Base-by-base conservation (phyloP, 2,113 vertebrate genomes). In the Laterallus jamaicensis region DNA sequence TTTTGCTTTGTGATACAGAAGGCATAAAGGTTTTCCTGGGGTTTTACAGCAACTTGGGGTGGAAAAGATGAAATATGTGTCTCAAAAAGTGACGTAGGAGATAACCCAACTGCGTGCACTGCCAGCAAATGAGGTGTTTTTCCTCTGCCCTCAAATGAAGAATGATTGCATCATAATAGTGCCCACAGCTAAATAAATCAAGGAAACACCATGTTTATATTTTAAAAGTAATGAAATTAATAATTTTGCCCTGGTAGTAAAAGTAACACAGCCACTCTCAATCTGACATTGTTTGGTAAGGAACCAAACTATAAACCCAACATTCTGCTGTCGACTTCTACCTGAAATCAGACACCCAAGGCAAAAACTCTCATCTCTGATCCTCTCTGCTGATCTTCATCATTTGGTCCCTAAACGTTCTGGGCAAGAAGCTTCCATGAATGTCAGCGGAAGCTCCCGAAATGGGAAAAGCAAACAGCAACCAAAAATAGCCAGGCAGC, bases 401-500 rank as follows among this genome's bases (percentile, higher is more conserved):
- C 12, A 1, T 77, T 77, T 28, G 35, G 70, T 85, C 84, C 74
- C 94, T 50, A 28, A 76, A 82, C 78, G 54, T 62, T 76, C 69
- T 67, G 73, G 20, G 78, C 58, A 73, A 0, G 44, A 81, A 92
- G 44, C 81, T 94, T 79, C 84, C 81, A 85, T 31, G 66, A 87
- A 73, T 37, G 54, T 44, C 70, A 90, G 54, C 31, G 74, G 63
- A 73, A 89, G 58, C 64, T 82, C 83, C 76, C 4, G 5, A 89
- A 86, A 78, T 28, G 56, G 52, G 83, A 78, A 64, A 91, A 86
- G 81, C 15, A 19, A 86, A 59, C 40, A 82, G 88, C 69, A 81
- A 83, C 80, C 92, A 60, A 92, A 96, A 93, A 75, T 67, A 93
- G 79, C 82, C 90, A 81, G 64, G 74, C 82, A 92, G 93, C 58